Conservation (phyloP, 2,113 vertebrate species). For the Bagarius yarrelli region DNA sequence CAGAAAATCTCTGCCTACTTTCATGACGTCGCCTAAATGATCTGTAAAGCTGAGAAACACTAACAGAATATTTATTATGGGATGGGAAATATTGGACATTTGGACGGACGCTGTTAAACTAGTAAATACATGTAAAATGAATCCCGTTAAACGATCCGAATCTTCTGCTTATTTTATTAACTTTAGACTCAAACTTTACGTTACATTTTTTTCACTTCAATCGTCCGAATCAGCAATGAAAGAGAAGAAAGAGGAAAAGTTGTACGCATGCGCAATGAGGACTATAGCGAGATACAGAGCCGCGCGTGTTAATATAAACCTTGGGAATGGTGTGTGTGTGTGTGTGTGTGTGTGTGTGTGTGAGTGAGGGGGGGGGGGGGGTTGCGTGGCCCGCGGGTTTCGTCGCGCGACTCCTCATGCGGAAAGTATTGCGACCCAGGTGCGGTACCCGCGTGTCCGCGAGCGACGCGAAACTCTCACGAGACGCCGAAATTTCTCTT, state of each 20-base stretch:
- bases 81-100: no score
- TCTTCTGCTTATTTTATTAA: no score
- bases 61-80: not conserved
- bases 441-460: constrained; percentile 74
- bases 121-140: no score
- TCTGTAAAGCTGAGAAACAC: not conserved
- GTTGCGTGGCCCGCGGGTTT: constrained; percentile 64
- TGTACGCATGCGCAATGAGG: no score
- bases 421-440: constrained; percentile 78
- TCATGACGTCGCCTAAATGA: not conserved
- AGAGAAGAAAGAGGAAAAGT: no score
- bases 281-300: not conserved
- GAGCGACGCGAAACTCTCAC: constrained; percentile 58
- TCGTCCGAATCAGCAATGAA: no score
- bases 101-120: no score
- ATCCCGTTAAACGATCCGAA: no score
- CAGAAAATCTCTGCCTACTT: no score
- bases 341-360: constrained; percentile 56
- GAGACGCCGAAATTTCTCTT: constrained; percentile 48
- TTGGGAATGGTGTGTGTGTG: not conserved
- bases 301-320: constrained; percentile 5
- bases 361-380: constrained; percentile 57
- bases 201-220: no score
- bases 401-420: constrained; percentile 71
- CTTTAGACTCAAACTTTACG: no score